Conservation (phyloP, 2,113 vertebrate species). For the Elaphurus davidianus region DNA sequence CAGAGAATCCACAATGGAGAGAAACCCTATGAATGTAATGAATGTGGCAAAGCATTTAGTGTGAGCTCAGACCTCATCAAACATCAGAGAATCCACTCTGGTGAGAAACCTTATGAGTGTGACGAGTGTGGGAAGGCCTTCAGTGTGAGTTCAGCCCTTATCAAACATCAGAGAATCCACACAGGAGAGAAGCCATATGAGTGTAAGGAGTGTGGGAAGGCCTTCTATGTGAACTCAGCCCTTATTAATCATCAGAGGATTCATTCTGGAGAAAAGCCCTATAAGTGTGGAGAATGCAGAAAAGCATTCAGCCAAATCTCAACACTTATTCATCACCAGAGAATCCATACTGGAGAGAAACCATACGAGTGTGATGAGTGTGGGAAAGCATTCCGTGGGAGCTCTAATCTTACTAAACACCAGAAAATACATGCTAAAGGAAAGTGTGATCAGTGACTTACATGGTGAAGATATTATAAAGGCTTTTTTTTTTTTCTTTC, state of each 20-base stretch:
- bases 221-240: slow-evolving; percentile 49
- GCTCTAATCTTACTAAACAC: slow-evolving; percentile 51
- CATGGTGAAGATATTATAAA: neutral
- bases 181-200: slow-evolving; percentile 31
- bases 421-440: slow-evolving; percentile 3
- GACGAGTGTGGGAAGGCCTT: slow-evolving; percentile 23
- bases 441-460: neutral
- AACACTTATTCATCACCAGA: slow-evolving; percentile 41
- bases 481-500: neutral
- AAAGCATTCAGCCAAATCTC: slow-evolving; percentile 53
- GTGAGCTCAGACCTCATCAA: slow-evolving; percentile 43
- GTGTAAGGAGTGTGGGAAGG: slow-evolving; percentile 37
- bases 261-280: slow-evolving; percentile 54
- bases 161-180: slow-evolving; percentile 55
- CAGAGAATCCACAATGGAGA: slow-evolving; percentile 48
- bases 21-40: slow-evolving; percentile 27
- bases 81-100: slow-evolving; percentile 48
- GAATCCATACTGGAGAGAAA: slow-evolving; percentile 51
- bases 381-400: slow-evolving; percentile 35
- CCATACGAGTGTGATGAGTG: slow-evolving; percentile 1
- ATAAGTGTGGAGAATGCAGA: slow-evolving; percentile 37
- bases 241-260: slow-evolving; percentile 24
- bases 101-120: slow-evolving; percentile 15
- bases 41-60: slow-evolving; percentile 45
- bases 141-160: slow-evolving; percentile 39